A percentile compares a stretch with the other conserved stretches of the same genome.
Conservation (phyloP, 2,888 invertebrate species). For the Ecliptopera silaceata region DNA sequence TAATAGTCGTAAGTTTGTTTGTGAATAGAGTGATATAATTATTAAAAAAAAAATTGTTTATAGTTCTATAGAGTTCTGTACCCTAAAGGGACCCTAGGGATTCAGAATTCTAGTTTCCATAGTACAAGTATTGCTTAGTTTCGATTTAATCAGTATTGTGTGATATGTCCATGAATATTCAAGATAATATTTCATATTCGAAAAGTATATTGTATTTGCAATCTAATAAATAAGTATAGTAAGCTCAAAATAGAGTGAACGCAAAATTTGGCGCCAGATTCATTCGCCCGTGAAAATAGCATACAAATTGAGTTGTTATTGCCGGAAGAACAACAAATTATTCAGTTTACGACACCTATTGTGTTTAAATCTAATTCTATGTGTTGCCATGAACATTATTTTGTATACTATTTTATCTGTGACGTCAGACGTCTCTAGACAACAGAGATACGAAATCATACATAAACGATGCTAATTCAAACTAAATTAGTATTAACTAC, state of each 20-base stretch:
- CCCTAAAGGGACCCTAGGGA: no score
- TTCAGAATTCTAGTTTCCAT: no score
- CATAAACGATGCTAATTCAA: conserved; percentile 14
- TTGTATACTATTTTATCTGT: conserved; percentile 18
- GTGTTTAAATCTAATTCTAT: conserved; percentile 19
- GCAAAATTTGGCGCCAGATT: conserved; percentile 2
- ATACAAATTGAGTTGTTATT: conserved; percentile 10
- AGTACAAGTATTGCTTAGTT: no score
- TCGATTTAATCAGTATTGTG: no score
- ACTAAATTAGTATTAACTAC: conserved; percentile 12
- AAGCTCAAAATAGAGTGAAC: conserved; percentile 7
- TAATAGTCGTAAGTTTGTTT: no score
- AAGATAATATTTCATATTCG: not conserved
- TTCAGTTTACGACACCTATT: conserved; percentile 17
- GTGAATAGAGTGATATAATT: no score
- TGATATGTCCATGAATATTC: no score
- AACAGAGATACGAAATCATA: conserved; percentile 5
- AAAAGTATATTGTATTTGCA: not conserved
- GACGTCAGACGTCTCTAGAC: conserved; percentile 22
- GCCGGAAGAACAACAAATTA: conserved; percentile 23
- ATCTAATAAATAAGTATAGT: not conserved
- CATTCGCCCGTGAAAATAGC: conserved; percentile 2
- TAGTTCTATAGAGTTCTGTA: no score
- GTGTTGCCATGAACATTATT: conserved; percentile 18
- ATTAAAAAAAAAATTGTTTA: no score